phyloP scores from a whole-genome alignment of 2,888 invertebrate species.

The Anthophora plumipes region DNA sequence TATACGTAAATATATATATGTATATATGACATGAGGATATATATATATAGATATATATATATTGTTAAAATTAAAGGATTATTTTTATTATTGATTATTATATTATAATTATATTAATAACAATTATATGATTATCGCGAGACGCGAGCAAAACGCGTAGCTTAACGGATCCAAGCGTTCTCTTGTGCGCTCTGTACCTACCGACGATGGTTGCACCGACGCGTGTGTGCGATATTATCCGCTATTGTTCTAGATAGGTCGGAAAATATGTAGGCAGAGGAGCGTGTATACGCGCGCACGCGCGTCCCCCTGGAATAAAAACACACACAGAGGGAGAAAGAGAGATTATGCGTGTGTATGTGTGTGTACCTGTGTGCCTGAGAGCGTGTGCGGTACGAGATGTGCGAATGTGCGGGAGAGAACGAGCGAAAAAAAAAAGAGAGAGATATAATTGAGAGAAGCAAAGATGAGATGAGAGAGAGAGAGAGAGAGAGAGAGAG shows the following conservation, averaged over 20 bases:
- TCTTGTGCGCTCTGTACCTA: slow-evolving; percentile 38
- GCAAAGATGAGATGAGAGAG: slow-evolving; percentile 30
- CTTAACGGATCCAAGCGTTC: slow-evolving; percentile 32
- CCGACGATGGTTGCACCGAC: slow-evolving; percentile 31
- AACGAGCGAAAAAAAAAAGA: neutral
- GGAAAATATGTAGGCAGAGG: slow-evolving; percentile 57
- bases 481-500: slow-evolving; percentile 46
- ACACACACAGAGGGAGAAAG: slow-evolving; percentile 6
- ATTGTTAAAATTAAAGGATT: slow-evolving; percentile 81
- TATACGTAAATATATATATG: slow-evolving; percentile 67
- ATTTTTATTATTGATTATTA: slow-evolving; percentile 79
- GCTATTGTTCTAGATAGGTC: slow-evolving; percentile 64
- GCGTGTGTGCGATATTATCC: slow-evolving; percentile 54
- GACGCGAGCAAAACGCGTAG: slow-evolving; percentile 25
- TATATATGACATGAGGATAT: slow-evolving; percentile 74
- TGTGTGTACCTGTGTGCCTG: neutral
- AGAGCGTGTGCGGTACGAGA: too few species aligned
- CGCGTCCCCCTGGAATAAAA: slow-evolving; percentile 23
- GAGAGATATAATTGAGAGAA: slow-evolving; percentile 19
- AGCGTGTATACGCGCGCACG: slow-evolving; percentile 41
- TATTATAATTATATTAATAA: slow-evolving; percentile 59
- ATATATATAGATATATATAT: slow-evolving; percentile 73
- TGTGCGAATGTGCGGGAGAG: neutral
- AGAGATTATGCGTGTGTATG: slow-evolving; percentile 27
- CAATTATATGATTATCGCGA: slow-evolving; percentile 31